Evolutionary conservation across 2,113 vertebrate species (phyloP), one percentile per base, ranked within the genome.

Genomic region (Hyperoodon ampullatus): DNA sequence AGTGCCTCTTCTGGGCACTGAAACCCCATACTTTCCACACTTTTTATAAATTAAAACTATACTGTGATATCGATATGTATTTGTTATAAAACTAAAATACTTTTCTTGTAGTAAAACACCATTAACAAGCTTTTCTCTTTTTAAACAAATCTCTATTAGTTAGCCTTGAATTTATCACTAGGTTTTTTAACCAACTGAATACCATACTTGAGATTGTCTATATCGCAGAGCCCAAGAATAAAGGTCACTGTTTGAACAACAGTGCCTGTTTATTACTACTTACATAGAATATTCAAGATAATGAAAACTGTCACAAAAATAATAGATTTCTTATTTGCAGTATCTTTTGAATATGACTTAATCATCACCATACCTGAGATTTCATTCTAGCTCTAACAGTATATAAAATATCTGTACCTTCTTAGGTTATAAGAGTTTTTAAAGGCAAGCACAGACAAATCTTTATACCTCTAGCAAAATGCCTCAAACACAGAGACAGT

Each of bases 21-120:
- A 96, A 90, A 95, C 16, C 6, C 6, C 5, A 60, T 23, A 77
- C 30, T 89, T 94, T 23, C 28, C 4, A 66, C 21, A 78, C 19
- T 60, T 95, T 90, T 88, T 81, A 85, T 35, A 96, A 55, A 24
- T 63, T 83, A 66, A 78, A 90, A 87, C 60, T 82, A 71, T 30
- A 44, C 33, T 10, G 26, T 85, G 30, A 92, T 63, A 95, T 1
- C 84, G 44, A 72, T 30, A 83, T 3, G 23, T 30, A 77, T 65
- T 90, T 68, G 53, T 50, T 93, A 95, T 26, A 68, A 89, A 81
- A 70, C 13, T 74, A 86, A 94, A 68, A 91, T n/a, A 92, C 7
- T 85, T 92, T 85, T 88, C 66, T 4, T 83, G 3, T 95, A 84
- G 47, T 86, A 88, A 92, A 97, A 61, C 26, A 91, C 21, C 70